These are phyloP conservation scores for Pachycephala philippinensis DNA, from an alignment of 2,113 vertebrate species.

Conservation along the genomic window DNA sequence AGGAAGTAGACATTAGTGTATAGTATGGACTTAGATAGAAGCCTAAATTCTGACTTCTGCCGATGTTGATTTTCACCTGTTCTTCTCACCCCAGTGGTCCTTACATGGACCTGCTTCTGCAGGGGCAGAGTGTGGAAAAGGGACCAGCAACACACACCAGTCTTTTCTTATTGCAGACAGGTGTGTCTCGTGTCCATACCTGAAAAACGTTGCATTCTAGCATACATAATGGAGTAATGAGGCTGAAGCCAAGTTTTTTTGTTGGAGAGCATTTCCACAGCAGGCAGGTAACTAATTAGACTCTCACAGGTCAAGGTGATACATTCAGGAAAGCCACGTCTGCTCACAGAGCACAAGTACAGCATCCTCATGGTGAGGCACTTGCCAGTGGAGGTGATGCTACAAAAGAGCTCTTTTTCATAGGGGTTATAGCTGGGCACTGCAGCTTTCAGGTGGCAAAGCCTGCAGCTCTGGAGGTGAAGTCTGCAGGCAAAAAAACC, in stretches of 20 bases:
- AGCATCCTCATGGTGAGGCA: rapidly evolving
- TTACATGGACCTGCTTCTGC: background rate
- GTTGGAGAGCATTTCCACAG: background rate
- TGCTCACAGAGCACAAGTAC: background rate
- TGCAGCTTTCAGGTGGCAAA: background rate
- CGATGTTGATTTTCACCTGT: background rate
- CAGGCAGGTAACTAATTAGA: background rate
- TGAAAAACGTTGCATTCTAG: background rate
- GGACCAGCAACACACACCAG: background rate
- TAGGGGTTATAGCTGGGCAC: background rate
- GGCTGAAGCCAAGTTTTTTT: background rate
- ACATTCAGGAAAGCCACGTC: background rate
- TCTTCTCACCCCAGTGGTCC: background rate
- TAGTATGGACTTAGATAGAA: background rate
- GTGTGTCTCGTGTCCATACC: background rate
- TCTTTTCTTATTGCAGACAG: background rate
- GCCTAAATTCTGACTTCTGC: background rate
- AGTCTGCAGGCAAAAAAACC: background rate
- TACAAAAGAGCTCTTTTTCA: background rate
- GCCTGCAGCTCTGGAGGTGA: background rate
- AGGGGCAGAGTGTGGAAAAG: background rate
- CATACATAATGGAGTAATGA: background rate
- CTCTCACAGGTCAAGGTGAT: background rate
- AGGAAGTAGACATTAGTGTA: background rate
- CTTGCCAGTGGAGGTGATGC: background rate